Base-by-base conservation (phyloP, 2,797 vertebrate genomes). In the Acestrorhynchus altus region DNA sequence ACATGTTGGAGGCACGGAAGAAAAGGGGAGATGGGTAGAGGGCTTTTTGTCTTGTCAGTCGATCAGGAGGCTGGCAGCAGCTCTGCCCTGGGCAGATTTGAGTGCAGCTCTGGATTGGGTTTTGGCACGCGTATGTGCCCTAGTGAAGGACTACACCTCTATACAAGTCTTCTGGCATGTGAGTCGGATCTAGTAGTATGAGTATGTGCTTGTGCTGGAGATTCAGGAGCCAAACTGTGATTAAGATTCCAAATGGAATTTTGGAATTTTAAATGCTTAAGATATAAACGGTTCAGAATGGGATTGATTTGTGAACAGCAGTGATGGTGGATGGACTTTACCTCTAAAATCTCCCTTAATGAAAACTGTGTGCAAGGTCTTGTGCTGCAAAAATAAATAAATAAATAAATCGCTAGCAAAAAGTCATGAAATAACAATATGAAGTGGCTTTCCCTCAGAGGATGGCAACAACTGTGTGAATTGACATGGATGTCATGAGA, bases 171-270 rank as follows among this genome's bases (percentile, higher is more conserved):
- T 65, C 9, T 54, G 61, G 39, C 49, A n/a, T 31, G 16, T 77
- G 49, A 70, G 75, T 70, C 42, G 26, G 69, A 57, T 69, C 65
- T 28, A n/a, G 22, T 15, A 2, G 66, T 52, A 22, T 15, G 13
- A 39, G 18, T 47, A 46, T 60, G 40, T 44, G 40, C 71, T 13
- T 73, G 44, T 49, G 57, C 39, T 47, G 6, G 44, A 15, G 35
- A 56, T 60, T 64, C 20, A 16, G 20, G 24, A 39, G 40, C 15
- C 18, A 42, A 20, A 11, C n/a, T 22, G 49, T 9, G 9, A 20
- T 39, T 42, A 28, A 76, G 8, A 77, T 77, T 16, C 20, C 31
- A 26, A 7, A 1, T 11, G n/a, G 11, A 11, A n/a, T n/a, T n/a
- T n/a, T n/a, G n/a, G n/a, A n/a, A n/a, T n/a, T n/a, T n/a, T n/a